Conservation (phyloP, 2,797 vertebrate species). For the Caiman crocodilus region DNA sequence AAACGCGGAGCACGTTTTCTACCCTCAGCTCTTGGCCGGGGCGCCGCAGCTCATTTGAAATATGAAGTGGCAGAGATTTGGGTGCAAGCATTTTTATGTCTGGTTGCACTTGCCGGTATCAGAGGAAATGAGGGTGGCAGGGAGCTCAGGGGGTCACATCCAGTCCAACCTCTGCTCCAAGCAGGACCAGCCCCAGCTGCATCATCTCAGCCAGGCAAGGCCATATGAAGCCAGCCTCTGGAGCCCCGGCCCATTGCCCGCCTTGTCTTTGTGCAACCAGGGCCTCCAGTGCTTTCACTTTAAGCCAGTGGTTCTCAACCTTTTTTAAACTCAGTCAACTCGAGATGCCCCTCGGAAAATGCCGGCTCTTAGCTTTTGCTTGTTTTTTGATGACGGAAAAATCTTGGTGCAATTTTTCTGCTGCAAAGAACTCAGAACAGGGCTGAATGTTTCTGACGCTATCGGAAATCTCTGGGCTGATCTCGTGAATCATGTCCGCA, state of each 20-base stretch:
- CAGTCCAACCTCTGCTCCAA: no score
- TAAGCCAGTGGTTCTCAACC: neutral
- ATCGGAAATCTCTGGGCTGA: no score
- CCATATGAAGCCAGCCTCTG: neutral
- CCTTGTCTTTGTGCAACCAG: neutral
- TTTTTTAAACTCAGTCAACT: no score
- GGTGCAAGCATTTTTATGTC: neutral
- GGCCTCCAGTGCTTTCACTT: neutral
- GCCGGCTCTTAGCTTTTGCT: no score
- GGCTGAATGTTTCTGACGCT: neutral
- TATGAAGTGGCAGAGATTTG: accelerated
- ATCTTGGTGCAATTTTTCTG: neutral
- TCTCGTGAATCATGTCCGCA: no score
- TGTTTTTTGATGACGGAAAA: no score
- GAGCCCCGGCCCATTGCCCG: neutral
- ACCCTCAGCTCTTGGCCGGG: neutral
- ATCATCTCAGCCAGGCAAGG: neutral
- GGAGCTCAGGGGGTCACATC: no score
- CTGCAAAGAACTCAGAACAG: conserved; percentile 33
- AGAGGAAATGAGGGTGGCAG: no score
- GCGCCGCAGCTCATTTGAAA: neutral
- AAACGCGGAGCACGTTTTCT: neutral
- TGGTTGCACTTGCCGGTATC: no score
- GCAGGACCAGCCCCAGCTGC: no score
- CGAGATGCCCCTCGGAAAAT: no score